Base-by-base conservation (phyloP, 2,888 invertebrate species). In the Mythimna vitellina region DNA sequence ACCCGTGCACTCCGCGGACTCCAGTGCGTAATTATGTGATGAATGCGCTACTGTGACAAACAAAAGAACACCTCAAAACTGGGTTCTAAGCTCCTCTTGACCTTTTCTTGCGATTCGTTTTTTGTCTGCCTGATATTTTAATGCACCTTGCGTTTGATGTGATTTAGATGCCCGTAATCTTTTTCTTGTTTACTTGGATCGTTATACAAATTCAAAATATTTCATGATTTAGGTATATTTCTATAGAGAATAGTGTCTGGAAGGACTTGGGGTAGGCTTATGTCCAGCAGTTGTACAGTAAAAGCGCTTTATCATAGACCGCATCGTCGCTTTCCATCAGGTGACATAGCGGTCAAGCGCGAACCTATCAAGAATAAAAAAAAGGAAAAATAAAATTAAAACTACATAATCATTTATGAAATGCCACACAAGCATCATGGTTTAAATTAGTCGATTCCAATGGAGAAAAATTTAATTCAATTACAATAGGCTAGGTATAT, bases 1-100 rank as follows among this genome's bases (percentile, higher is more conserved):
- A 70, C 70, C 65, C 72, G 72, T 76, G 68, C 68, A 42, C 70
- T 60, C 6, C 51, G 70, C 53, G 22, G 56, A 65, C 32, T 46
- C 58, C 56, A 66, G 60, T 64, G 63, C 56, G 70, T 78, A 75
- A 73, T 81, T 73, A 65, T 10, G 32, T 58, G 53, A 68, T 64
- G 56, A 64, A 61, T 71, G 32, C 38, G 42, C 56, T 65, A 49
- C 57, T 70, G 61, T 42, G 51, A 10, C 22, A 63, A 35, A 66
- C n/a, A 64, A 66, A 75, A 65, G 29, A 54, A 63, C 12, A 25
- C 9, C 38, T 79, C 17, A 8, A 56, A 71, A 53, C 46, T 57
- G 8, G 54, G 9, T 25, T 46, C 14, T 32, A 54, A 12, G 20
- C 3, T 42, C 3, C 10, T 22, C 14, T 22, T 22, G 6, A 12